Conservation (phyloP, 2,888 invertebrate genomes). For the Boloria euphrosyne region DNA sequence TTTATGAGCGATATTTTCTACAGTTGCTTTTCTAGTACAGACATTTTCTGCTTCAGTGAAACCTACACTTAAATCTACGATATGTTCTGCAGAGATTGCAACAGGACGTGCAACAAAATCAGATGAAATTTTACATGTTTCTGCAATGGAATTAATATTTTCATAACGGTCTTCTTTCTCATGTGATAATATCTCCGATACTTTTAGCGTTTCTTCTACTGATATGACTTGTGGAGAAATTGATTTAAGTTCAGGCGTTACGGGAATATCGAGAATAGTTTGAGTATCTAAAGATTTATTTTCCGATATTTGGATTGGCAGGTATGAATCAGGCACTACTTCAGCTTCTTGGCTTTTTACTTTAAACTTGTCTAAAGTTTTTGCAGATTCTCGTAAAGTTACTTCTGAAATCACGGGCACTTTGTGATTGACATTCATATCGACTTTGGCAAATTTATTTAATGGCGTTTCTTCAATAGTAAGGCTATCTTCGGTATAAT, state of each 20-base stretch:
- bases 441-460: conserved; percentile 74
- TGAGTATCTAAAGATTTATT: conserved; percentile 74
- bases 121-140: conserved; percentile 61
- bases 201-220: conserved; percentile 53
- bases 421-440: conserved; percentile 77
- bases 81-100: conserved; percentile 76
- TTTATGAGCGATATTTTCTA: conserved; percentile 78
- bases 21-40: conserved; percentile 61
- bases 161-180: conserved; percentile 66
- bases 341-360: conserved; percentile 63
- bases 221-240: conserved; percentile 57
- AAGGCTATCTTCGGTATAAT: conserved; percentile 75
- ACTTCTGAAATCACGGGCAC: conserved; percentile 77
- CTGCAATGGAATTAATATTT: conserved; percentile 38
- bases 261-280: conserved; percentile 49
- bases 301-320: conserved; percentile 65
- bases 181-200: conserved; percentile 64
- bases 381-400: conserved; percentile 57
- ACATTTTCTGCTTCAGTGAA: conserved; percentile 45
- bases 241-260: conserved; percentile 53
- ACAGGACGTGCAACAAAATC: conserved; percentile 76
- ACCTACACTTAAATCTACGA: conserved; percentile 66
- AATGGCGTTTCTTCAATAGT: conserved; percentile 60
- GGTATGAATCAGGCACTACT: conserved; percentile 55
- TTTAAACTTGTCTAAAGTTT: conserved; percentile 52